These are phyloP conservation scores for Drosophila suboccidentalis DNA, from an alignment of 2,888 invertebrate genomes.

Conservation along the genomic window DNA sequence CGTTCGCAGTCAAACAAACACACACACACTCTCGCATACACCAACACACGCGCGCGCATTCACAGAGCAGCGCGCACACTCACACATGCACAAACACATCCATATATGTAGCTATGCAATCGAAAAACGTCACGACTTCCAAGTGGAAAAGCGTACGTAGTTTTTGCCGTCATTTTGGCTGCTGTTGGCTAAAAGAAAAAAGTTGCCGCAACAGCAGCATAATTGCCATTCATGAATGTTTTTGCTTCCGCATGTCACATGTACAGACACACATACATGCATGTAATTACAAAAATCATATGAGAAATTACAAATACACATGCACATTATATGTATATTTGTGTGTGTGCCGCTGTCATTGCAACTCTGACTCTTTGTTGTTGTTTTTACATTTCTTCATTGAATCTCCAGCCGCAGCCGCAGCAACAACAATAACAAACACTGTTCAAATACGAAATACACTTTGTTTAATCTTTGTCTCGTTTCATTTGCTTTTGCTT, in stretches of 20 bases:
- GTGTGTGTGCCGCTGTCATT: conserved; percentile 44
- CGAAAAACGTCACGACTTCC: conserved; percentile 80
- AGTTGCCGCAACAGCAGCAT: conserved; percentile 57
- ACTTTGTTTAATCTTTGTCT: conserved; percentile 71
- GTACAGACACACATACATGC: conserved; percentile 19
- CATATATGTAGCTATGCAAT: conserved; percentile 47
- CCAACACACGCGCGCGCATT: conserved; percentile 18
- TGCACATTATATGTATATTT: neutral
- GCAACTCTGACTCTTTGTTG: conserved; percentile 29
- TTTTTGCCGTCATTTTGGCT: conserved; percentile 67
- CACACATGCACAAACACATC: conserved; percentile 12
- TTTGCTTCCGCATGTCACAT: conserved; percentile 70
- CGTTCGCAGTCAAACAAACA: conserved; percentile 58
- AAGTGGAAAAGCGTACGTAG: conserved; percentile 75
- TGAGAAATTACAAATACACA: conserved; percentile 35
- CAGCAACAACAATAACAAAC: conserved; percentile 59
- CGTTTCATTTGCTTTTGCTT: conserved; percentile 42
- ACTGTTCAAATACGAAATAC: conserved; percentile 62
- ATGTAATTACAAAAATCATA: conserved; percentile 35
- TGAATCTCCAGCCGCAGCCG: conserved; percentile 29
- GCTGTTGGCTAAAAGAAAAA: conserved; percentile 42
- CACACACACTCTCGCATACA: conserved; percentile 9
- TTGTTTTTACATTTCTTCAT: conserved; percentile 41
- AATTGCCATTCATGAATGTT: conserved; percentile 77
- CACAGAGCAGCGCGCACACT: conserved; percentile 35